A percentile compares a stretch with the other conserved stretches of the same genome.
phyloP scores from a whole-genome alignment of 2,113 vertebrate genomes.

The Sinocyclocheilus grahami region DNA sequence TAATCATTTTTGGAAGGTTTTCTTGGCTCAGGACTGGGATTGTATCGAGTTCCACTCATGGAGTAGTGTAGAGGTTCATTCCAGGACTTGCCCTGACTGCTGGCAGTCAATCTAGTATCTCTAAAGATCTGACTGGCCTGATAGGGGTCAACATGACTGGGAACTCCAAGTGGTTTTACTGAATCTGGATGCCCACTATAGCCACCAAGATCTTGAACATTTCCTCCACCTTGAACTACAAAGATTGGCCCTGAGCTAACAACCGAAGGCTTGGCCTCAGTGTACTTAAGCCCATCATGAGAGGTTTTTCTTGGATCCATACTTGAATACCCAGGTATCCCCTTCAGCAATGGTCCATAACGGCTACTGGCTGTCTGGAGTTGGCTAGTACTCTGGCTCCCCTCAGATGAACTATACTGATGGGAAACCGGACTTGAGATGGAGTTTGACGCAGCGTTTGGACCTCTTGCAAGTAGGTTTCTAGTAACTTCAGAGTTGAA shows the following conservation, averaged over 20 bases:
- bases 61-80: neutral
- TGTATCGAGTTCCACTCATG: neutral
- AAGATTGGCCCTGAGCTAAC: neutral
- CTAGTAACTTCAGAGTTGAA: neutral
- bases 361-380: neutral
- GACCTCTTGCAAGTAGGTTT: neutral
- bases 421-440: neutral
- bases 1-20: neutral
- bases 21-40: neutral
- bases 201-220: neutral
- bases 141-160: neutral
- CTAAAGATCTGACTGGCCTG: neutral
- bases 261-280: neutral
- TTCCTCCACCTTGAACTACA: neutral
- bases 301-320: neutral
- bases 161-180: neutral
- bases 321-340: neutral
- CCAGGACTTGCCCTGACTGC: neutral
- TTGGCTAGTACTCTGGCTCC: neutral
- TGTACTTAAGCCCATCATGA: neutral
- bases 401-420: neutral
- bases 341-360: neutral
- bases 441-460: neutral
- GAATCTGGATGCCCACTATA: neutral
- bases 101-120: neutral